Percentiles rank a stretch among this genome's conserved stretches.
Evolutionary conservation across 2,888 invertebrate species (phyloP).

Genomic region (Chalcosyrphus nemorum): DNA sequence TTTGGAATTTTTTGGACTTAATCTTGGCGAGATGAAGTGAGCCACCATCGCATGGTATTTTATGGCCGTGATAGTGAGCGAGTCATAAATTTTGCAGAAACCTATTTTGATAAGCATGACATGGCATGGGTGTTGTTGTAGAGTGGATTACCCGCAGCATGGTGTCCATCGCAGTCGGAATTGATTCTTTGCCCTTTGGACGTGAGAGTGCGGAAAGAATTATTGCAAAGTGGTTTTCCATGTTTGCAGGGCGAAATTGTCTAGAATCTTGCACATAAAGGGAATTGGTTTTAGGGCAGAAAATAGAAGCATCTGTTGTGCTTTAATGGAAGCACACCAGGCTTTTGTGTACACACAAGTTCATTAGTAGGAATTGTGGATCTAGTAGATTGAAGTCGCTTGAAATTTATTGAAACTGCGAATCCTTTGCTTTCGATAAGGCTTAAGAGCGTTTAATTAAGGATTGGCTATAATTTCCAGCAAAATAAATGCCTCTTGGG

Average conservation of each 20-base stretch:
- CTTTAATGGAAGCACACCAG: too few species aligned
- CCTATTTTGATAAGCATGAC: constrained; percentile 38
- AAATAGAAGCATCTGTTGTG: too few species aligned
- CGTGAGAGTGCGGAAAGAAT: constrained; percentile 29
- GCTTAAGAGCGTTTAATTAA: too few species aligned
- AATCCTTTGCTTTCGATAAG: too few species aligned
- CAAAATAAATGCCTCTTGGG: too few species aligned
- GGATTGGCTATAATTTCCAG: too few species aligned
- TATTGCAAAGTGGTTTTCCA: constrained; percentile 56
- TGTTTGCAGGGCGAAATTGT: constrained; percentile 15
- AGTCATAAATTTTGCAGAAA: constrained; percentile 32
- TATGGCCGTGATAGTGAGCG: constrained; percentile 24
- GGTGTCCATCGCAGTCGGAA: background rate
- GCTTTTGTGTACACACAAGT: too few species aligned
- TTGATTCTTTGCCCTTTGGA: background rate
- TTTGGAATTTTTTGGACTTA: too few species aligned
- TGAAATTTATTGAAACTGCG: too few species aligned
- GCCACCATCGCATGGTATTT: background rate
- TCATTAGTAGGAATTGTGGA: too few species aligned
- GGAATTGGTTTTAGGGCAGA: background rate
- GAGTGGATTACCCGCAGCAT: constrained; percentile 15
- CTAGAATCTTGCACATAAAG: background rate
- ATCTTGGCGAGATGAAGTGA: background rate
- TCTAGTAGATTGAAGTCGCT: too few species aligned
- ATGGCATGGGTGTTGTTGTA: background rate